Conservation (phyloP, 2,113 vertebrate species). For the Mungos mungo region DNA sequence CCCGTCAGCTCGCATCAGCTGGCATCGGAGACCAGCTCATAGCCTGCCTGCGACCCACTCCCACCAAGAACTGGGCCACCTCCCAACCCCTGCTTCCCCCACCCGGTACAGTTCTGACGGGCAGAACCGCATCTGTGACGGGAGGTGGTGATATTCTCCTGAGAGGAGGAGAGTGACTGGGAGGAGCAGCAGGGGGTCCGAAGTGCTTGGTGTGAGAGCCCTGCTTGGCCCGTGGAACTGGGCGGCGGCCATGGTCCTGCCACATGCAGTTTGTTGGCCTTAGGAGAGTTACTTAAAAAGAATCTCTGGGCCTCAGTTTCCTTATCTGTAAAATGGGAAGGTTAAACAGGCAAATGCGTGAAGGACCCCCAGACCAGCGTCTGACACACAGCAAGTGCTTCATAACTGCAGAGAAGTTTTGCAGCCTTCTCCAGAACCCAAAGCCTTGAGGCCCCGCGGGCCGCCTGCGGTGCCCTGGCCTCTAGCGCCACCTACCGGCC, state of each 20-base stretch:
- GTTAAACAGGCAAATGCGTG: background rate
- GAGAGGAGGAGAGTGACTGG: background rate
- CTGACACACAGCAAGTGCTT: too few species aligned
- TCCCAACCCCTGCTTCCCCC: background rate
- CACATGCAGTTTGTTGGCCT: background rate
- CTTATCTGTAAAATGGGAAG: background rate
- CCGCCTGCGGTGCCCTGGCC: background rate
- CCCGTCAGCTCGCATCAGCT: background rate
- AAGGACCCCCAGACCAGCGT: background rate
- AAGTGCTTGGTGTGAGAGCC: background rate
- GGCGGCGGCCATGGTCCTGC: background rate
- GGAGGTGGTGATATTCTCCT: background rate
- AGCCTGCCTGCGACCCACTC: background rate
- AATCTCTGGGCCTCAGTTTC: background rate
- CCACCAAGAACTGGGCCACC: background rate
- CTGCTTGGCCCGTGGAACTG: background rate
- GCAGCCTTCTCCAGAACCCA: background rate
- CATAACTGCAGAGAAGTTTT: accelerated
- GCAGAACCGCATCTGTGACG: background rate
- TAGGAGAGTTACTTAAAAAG: background rate
- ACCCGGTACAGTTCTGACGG: accelerated
- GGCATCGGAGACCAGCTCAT: background rate
- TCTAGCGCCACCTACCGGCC: conserved; percentile 56
- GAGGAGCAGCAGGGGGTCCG: background rate
- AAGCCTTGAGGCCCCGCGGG: background rate